Conservation (phyloP, 2,113 vertebrate species). For the Oreamnos americanus region DNA sequence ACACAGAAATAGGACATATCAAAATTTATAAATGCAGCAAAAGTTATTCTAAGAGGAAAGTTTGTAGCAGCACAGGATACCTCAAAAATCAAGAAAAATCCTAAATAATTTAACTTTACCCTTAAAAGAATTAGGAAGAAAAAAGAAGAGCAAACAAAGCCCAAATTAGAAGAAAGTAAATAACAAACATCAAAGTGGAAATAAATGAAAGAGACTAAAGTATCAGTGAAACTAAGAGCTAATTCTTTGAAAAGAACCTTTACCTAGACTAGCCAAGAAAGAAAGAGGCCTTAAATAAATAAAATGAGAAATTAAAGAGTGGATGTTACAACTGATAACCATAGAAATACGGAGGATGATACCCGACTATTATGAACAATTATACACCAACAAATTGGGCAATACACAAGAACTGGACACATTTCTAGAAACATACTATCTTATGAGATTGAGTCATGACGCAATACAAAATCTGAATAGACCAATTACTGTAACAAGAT, state of each 20-base stretch:
- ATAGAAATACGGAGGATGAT: neutral
- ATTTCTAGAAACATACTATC: neutral
- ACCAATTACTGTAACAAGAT: neutral
- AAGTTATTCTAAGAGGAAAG: neutral
- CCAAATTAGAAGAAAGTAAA: neutral
- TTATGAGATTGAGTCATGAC: neutral
- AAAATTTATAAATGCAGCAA: neutral
- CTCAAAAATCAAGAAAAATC: neutral
- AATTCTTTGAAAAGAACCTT: neutral
- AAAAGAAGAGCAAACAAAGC: neutral
- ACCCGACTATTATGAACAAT: neutral
- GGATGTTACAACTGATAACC: neutral
- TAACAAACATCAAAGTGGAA: neutral
- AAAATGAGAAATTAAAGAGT: neutral
- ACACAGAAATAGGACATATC: neutral
- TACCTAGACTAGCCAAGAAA: neutral
- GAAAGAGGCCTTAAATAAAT: neutral
- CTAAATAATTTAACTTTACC: neutral
- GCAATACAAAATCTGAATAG: neutral
- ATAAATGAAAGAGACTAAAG: neutral
- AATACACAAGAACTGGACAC: neutral
- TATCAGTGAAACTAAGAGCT: neutral
- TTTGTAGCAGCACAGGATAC: neutral
- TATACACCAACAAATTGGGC: neutral
- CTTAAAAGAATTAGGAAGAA: neutral